Evolutionary conservation across 1,140 invertebrate species (phyloP), one percentile per base, ranked within the genome.

Genomic region (Riptortus pedestris): DNA sequence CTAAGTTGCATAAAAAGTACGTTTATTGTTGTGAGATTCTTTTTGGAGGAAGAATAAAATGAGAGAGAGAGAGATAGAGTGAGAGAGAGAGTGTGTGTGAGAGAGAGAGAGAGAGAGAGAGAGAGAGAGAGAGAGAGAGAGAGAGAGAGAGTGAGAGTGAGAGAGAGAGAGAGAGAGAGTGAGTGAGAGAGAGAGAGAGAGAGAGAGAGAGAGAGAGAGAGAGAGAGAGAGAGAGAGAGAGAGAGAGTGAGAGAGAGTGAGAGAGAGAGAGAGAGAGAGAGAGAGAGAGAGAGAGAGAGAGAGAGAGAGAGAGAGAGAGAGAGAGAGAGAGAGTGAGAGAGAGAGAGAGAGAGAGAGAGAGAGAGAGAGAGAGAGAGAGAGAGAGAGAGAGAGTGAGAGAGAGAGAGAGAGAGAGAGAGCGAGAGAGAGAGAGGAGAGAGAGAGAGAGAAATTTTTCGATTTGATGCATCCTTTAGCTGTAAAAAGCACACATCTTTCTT

Each of bases 361-460:
- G 28, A 24, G 55, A 57, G 55, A 18, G 55, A 58, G 55, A 14
- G 29, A 58, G 55, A 14, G 22, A 27, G 55, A 58, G 55, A 2
- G 55, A 58, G 55, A 58, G 55, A 18, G 24, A 58, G 33, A 38
- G 33, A 38, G 33, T 9, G 33, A 38, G 55, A 27, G 55, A 58
- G 55, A 58, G n/a, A n/a, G n/a, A n/a, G n/a, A n/a, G n/a, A n/a
- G n/a, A n/a, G n/a, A n/a, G n/a, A n/a, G n/a, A n/a, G n/a, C n/a
- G n/a, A n/a, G n/a, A n/a, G n/a, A n/a, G n/a, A n/a, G n/a, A n/a
- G n/a, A n/a, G n/a, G n/a, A n/a, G n/a, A n/a, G n/a, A n/a, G n/a
- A n/a, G n/a, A n/a, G n/a, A n/a, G n/a, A n/a, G n/a, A n/a, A n/a
- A n/a, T n/a, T n/a, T n/a, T n/a, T n/a, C n/a, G n/a, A n/a, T n/a